Evolutionary conservation across 2,888 invertebrate genomes (phyloP), one percentile per base, ranked within the genome.

Genomic region (Orchesellides sinensis): DNA sequence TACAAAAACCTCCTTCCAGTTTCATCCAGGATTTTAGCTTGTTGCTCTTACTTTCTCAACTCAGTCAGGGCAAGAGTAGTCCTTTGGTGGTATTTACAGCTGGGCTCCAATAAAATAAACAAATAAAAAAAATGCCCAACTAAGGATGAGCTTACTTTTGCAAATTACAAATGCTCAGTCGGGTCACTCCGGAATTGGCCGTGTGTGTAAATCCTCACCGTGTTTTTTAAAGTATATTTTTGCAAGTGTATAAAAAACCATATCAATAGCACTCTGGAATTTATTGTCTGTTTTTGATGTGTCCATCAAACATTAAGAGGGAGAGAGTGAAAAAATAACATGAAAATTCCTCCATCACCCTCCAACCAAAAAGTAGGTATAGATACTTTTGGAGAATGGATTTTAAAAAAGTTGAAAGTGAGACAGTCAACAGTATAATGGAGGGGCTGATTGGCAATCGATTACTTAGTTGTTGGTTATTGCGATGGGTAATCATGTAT

Each of bases 171-270:
- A 74, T 12, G 63, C 25, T 74, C n/a, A n/a, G n/a, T n/a, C 74
- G 74, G 74, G 74, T 74, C 65, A 74, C 23, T 74, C 74, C 74
- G 74, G 74, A 6, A 65, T 17, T 74, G 54, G 35, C 74, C 74
- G 74, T 40, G 19, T 32, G 17, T 3, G 21, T 56, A n/a, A 70
- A 56, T 70, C 56, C 70, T 17, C 27, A 47, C 72, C 72, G 21
- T 72, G 72, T 72, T 72, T 29, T 47, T 72, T 47, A 72, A n/a
- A 72, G 45, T 45, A 54, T 61, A 21, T 54, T 54, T 54, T 54
- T 23, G 54, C 25, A 54, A 14, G 12, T 6, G 54, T 6, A n/a
- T 19, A 2, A 4, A 49, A 49, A 49, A 19, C 17, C 5, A 8
- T 49, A 17, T 49, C 12, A 8, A 49, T 49, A 49, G n/a, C 49